Evolutionary conservation across 1,140 invertebrate genomes (phyloP), one percentile per base, ranked within the genome.

Genomic region (Tetragnatha versicolor): DNA sequence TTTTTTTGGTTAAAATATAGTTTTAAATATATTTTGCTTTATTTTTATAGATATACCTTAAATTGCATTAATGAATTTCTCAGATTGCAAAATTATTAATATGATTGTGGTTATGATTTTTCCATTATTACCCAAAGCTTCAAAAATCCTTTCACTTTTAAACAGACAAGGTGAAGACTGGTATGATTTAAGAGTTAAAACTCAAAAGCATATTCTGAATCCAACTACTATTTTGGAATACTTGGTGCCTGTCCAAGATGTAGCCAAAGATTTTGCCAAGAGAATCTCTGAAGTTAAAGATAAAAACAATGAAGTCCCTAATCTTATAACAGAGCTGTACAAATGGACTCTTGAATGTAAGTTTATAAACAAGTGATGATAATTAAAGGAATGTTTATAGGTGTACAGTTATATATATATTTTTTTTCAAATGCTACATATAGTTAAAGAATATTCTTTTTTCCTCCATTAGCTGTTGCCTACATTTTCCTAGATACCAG

Each of bases 321-420:
- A 85, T 51, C 83, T 86, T 37, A 81, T 66, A 27, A 80, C 77
- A 35, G 84, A 86, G 78, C 73, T 84, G 42, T 82, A 82, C 47
- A 84, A 83, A 73, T 86, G 85, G 85, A 82, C 84, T 70, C 69
- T 86, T 25, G 85, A 86, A 81, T 86, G 85, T 86, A 84, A 83
- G 84, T 79, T 22, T 20, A 47, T 47, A 3, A 47, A 47, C 12
- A 12, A 47, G 42, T 47, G 42, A 47, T 47, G 42, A 12, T 3
- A 1, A 47, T 45, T 17, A 45, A 7, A 9, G 39, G 7, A 45
- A 9, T 17, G 17, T 45, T 7, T 45, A 45, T 45, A 45, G 7
- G 39, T 45, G 17, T 17, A 7, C 20, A 12, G 20, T 1, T 17
- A 12, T 47, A 47, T 47, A 17, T 47, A 12, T 47, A 47, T 3